Base-by-base conservation (phyloP, 2,888 invertebrate species). In the Sminthurides aquaticus region DNA sequence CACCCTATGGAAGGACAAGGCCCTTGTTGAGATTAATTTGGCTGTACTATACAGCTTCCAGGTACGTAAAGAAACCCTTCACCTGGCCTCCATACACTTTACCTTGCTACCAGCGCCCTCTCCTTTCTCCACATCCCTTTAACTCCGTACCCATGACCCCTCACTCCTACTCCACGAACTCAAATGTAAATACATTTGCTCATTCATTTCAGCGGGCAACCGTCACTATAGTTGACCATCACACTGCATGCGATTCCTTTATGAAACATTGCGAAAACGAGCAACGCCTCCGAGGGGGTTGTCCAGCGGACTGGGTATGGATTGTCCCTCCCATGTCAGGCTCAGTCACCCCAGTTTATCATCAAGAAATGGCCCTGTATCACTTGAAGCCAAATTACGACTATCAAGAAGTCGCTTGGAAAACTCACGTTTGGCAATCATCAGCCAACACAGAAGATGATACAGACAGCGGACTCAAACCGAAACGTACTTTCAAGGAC, bases 401-500 rank as follows among this genome's bases (percentile, higher is more conserved):
- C 78, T 91, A 93, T 78, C 93, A 93, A 89, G 92, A 92, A 75
- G 85, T 90, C 0, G 91, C 94, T 1, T 95, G 94, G 94, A 93
- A 91, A 78, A 88, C 87, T 2, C 94, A 95, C 78, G 82, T 90
- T 60, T 95, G 94, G 94, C 92, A 93, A 78, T 91, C 91, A 78
- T 88, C 87, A 22, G 62, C 59, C 22, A 80, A 85, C 57, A 85
- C 85, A 69, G 78, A 78, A 49, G 82, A 82, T 59, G 81, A 81
- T 20, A 84, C 83, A 69, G 84, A 71, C 3, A 52, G 27, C 24
- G 18, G 28, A 58, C 75, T 77, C 3, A 74, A 78, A 61, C 84
- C 92, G 74, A 95, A 94, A 81, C 94, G 95, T 81, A 91, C 93
- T 80, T 95, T 95, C 81, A 93, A 93, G 80, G 94, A 95, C 83